Conservation (phyloP, 2,113 vertebrate genomes). For the Erythrolamprus reginae region DNA sequence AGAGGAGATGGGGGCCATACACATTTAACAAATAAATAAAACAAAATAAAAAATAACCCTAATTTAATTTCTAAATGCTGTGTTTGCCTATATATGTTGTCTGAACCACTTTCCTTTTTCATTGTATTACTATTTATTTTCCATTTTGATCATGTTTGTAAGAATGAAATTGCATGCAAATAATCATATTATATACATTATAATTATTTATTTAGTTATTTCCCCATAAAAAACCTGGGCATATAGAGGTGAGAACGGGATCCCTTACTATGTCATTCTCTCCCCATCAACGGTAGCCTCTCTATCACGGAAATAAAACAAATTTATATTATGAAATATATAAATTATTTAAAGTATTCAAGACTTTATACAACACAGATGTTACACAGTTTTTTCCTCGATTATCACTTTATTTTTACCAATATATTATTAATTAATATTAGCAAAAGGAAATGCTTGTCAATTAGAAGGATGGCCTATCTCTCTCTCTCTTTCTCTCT, state of each 20-base stretch:
- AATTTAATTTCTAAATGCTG: slow-evolving; percentile 38
- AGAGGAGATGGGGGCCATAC: not conserved
- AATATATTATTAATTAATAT: not conserved
- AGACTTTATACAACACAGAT: not conserved
- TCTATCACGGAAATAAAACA: not conserved
- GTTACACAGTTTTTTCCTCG: not conserved
- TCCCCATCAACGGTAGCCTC: slow-evolving; percentile 9
- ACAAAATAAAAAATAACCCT: slow-evolving; percentile 41
- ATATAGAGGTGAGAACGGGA: slow-evolving; percentile 31
- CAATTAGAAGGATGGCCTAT: slow-evolving; percentile 36
- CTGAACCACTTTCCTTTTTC: slow-evolving; percentile 28
- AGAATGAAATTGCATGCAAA: slow-evolving; percentile 20
- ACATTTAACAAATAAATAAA: slow-evolving; percentile 8
- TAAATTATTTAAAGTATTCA: not conserved
- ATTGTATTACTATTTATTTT: not conserved
- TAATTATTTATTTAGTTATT: slow-evolving; percentile 46
- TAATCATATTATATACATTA: not conserved
- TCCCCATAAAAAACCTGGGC: slow-evolving; percentile 38
- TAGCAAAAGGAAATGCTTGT: slow-evolving; percentile 14
- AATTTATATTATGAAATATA: slow-evolving; percentile 17
- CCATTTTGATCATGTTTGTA: slow-evolving; percentile 1
- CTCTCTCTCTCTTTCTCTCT: slow-evolving; percentile 27
- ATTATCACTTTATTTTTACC: not conserved
- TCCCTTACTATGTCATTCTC: slow-evolving; percentile 23
- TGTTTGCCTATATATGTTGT: slow-evolving; percentile 34